Evolutionary conservation across 92 coral and sea anemone species (phyloP), one percentile per base, ranked within the genome.

Genomic region (Epizoanthus scotinus): DNA sequence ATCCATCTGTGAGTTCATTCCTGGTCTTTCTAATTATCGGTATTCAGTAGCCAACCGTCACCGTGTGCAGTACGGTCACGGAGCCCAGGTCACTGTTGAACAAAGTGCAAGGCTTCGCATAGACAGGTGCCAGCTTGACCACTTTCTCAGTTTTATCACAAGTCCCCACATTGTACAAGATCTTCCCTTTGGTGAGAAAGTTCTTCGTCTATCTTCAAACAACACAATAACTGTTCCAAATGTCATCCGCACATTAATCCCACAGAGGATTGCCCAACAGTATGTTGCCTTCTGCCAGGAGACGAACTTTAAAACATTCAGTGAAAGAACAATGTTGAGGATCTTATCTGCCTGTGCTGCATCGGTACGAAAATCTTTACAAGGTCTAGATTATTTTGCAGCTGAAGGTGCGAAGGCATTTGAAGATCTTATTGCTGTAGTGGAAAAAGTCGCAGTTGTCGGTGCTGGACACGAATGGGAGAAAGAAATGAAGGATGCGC

Each of bases 101-200:
- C 71, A 55, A 28, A 63, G 71, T 8, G 9, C 93, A 67, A 86
- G 90, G 81, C 71, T 89, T 49, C 90, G 85, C 70, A 70, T 86
- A 28, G 81, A 79, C 24, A 82, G 89, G 29, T 64, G 68, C 27
- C 93, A 86, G 66, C 72, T 89, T 17, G 93, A 89, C 69, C 93
- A 86, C 44, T 89, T 89, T 53, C 83, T 89, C 22, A 53, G 34
- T 10, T 88, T 88, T 58, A 84, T 88, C 3, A 71, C 83, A 28
- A 88, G 91, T 56, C 86, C 88, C 8, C 88, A 89, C 58, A 63
- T 89, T 55, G 79, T 88, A 40, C 89, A 88, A 57, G 86, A 88
- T 55, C 85, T 89, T 38, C 87, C 93, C 2, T 89, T 89, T 86
- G 93, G 90, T 5, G 86, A 86, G 59, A 78, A 71, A 62, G 59